Evolutionary conservation across 2,888 invertebrate genomes (phyloP).

Genomic region (Dolichomitus sp.): DNA sequence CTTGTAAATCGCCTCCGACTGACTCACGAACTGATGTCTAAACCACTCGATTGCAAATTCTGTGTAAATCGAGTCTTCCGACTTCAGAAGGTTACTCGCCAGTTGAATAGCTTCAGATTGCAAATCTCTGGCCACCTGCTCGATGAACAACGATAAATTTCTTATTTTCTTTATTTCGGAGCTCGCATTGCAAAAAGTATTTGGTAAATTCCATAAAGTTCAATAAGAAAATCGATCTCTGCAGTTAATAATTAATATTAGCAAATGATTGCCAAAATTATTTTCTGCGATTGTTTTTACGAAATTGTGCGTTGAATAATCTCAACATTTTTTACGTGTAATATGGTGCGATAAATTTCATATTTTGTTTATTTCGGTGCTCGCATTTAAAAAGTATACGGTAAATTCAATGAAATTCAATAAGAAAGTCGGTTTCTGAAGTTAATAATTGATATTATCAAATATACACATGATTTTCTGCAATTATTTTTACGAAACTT

Average conservation of each 20-base stretch:
- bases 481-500: too few species aligned
- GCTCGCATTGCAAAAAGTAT: neutral
- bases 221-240: too few species aligned
- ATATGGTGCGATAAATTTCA: neutral
- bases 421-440: too few species aligned
- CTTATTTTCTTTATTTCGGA: neutral
- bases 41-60: conserved; percentile 83
- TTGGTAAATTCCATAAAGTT: neutral
- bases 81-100: conserved; percentile 79
- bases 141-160: neutral
- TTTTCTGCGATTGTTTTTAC: too few species aligned
- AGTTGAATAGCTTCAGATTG: conserved; percentile 77
- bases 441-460: too few species aligned
- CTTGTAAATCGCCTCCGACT: conserved; percentile 76
- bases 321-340: too few species aligned
- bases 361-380: neutral
- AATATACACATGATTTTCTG: too few species aligned
- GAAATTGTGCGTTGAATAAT: too few species aligned
- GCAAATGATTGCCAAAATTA: too few species aligned
- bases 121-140: conserved; percentile 77
- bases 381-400: neutral
- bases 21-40: conserved; percentile 78
- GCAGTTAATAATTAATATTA: too few species aligned
- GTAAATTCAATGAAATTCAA: neutral
- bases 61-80: conserved; percentile 76